These are phyloP conservation scores for Leucoptera coffeella DNA, from an alignment of 2,888 invertebrate species.

Conservation along the genomic window DNA sequence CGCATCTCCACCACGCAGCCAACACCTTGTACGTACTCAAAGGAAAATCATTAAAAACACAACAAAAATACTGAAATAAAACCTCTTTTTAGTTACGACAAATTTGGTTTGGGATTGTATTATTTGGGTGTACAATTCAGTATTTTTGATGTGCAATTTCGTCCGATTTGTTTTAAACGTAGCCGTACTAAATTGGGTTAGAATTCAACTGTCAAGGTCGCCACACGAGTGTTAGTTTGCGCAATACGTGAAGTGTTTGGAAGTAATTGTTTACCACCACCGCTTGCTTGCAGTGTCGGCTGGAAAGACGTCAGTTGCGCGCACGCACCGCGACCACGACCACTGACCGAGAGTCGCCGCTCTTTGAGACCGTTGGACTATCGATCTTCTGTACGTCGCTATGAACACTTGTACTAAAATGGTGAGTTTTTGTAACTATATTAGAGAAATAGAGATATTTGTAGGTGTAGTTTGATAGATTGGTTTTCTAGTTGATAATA, in stretches of 20 bases:
- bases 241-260: conserved; percentile 3
- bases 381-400: conserved; percentile 11
- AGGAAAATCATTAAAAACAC: conserved; percentile 1
- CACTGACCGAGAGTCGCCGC: not conserved
- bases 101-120: too few relatives aligned
- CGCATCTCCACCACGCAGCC: conserved; percentile 28
- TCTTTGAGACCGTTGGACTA: conserved; percentile 4
- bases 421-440: conserved; percentile 18
- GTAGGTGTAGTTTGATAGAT: not conserved
- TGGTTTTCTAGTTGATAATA: not conserved
- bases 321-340: conserved; percentile 1
- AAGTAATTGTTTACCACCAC: conserved; percentile 4
- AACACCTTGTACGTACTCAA: conserved; percentile 14
- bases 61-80: too few relatives aligned
- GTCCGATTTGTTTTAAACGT: not conserved
- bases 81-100: too few relatives aligned
- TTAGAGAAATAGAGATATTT: not conserved
- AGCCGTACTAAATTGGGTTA: not conserved
- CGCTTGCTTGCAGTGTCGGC: conserved; percentile 3
- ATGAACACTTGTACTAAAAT: conserved; percentile 37
- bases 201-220: conserved; percentile 2
- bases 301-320: conserved; percentile 2
- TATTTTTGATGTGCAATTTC: too few relatives aligned
- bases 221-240: not conserved
- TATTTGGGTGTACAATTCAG: too few relatives aligned